phyloP scores from a whole-genome alignment of 1,140 invertebrate species.

The Wasmannia auropunctata region DNA sequence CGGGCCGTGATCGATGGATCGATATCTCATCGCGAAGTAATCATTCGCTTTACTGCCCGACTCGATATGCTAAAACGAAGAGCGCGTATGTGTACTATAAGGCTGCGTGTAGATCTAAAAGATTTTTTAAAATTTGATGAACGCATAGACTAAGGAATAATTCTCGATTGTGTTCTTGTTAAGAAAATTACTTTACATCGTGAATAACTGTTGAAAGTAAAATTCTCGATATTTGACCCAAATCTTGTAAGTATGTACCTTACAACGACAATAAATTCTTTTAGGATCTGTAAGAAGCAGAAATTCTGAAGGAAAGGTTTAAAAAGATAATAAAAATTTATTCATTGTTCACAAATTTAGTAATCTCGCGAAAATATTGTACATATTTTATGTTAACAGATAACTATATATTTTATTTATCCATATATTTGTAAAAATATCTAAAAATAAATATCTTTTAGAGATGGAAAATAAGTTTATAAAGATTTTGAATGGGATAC shows the following conservation, averaged over 20 bases:
- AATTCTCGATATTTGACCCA: background rate
- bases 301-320: background rate
- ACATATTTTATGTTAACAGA: background rate
- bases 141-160: background rate
- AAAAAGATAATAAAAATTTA: background rate
- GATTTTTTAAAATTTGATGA: background rate
- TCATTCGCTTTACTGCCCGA: conserved; percentile 30
- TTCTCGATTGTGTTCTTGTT: background rate
- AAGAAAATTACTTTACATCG: background rate
- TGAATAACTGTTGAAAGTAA: background rate
- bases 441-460: conserved; percentile 12
- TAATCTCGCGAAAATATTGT: background rate
- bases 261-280: background rate
- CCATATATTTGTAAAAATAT: background rate
- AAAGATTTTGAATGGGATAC: background rate
- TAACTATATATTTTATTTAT: background rate
- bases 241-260: background rate
- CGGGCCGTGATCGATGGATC: conserved; percentile 47
- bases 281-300: background rate
- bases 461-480: background rate
- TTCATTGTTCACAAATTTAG: background rate
- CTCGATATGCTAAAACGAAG: background rate
- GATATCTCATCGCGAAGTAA: conserved; percentile 46
- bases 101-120: background rate
- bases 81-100: background rate